Conservation (phyloP, 1,140 invertebrate genomes). For the Brachionus paranguensis region DNA sequence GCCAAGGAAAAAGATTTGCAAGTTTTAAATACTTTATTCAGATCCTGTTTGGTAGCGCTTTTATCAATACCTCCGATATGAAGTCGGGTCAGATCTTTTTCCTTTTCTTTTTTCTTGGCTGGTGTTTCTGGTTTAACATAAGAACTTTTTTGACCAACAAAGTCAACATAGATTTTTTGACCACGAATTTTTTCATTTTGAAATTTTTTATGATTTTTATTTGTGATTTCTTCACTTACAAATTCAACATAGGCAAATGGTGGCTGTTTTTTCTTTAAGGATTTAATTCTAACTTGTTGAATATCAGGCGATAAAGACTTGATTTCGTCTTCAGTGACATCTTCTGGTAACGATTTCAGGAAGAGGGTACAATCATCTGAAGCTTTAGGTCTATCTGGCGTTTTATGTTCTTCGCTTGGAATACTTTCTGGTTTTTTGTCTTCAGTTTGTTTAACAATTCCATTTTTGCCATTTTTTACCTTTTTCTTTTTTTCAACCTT, state of each 20-base stretch:
- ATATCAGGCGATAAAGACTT: constrained; percentile 63
- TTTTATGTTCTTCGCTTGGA: constrained; percentile 40
- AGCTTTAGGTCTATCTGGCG: not conserved
- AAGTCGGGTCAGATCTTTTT: not conserved
- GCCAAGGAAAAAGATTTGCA: not conserved
- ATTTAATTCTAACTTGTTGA: constrained; percentile 61
- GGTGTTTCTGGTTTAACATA: constrained; percentile 5
- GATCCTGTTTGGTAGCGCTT: not conserved
- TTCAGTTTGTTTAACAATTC: constrained; percentile 8
- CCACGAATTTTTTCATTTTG: constrained; percentile 47
- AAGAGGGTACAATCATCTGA: constrained; percentile 60
- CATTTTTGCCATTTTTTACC: constrained; percentile 4
- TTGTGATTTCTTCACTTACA: constrained; percentile 43
- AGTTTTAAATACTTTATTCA: constrained; percentile 4
- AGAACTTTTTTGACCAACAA: constrained; percentile 41
- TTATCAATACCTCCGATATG: constrained; percentile 33
- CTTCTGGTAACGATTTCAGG: constrained; percentile 77
- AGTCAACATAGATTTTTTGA: constrained; percentile 45
- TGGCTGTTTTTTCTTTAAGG: constrained; percentile 40
- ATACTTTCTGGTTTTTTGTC: constrained; percentile 37
- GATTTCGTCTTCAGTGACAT: constrained; percentile 71
- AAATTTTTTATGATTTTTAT: constrained; percentile 44
- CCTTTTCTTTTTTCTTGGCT: not conserved
- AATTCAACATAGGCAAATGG: constrained; percentile 50
- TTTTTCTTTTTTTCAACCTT: constrained; percentile 38